These are phyloP conservation scores for Coryphaenoides rupestris DNA, from an alignment of 2,113 vertebrate species.

Conservation along the genomic window DNA sequence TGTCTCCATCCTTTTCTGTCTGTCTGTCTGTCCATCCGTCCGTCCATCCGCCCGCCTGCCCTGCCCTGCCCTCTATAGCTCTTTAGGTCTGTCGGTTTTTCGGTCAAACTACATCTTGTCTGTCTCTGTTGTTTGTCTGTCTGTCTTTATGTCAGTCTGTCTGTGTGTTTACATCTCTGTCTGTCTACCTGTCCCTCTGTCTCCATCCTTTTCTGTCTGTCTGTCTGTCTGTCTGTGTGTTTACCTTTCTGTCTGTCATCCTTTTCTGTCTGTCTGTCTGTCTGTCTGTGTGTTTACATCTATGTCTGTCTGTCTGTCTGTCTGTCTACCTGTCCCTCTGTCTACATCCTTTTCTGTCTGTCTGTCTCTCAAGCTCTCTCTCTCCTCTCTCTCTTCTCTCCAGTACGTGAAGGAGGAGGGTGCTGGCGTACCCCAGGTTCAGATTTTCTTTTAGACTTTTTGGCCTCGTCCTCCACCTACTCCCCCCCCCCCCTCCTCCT, in stretches of 20 bases:
- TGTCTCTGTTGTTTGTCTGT: too few species aligned
- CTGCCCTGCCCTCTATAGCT: not conserved
- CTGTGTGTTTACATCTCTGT: too few species aligned
- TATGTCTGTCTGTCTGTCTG: not conserved
- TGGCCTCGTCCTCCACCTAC: too few species aligned
- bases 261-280: not conserved
- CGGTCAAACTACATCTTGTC: too few species aligned
- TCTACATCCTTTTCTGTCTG: not conserved
- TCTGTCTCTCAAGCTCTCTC: slow-evolving; percentile 15
- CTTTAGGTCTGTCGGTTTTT: too few species aligned
- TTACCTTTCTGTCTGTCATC: not conserved
- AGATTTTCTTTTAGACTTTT: too few species aligned
- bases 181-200: not conserved
- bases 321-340: not conserved
- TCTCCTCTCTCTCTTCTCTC: slow-evolving; percentile 23
- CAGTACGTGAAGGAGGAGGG: slow-evolving; percentile 16
- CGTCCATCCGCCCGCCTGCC: not conserved
- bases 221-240: not conserved
- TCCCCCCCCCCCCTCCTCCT: too few species aligned
- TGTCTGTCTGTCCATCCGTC: too few species aligned
- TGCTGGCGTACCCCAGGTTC: not conserved
- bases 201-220: not conserved
- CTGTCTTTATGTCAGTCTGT: not conserved
- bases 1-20: not conserved
- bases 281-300: not conserved